These are phyloP conservation scores for Myotis myotis DNA, from an alignment of 2,797 vertebrate genomes.

Conservation along the genomic window DNA sequence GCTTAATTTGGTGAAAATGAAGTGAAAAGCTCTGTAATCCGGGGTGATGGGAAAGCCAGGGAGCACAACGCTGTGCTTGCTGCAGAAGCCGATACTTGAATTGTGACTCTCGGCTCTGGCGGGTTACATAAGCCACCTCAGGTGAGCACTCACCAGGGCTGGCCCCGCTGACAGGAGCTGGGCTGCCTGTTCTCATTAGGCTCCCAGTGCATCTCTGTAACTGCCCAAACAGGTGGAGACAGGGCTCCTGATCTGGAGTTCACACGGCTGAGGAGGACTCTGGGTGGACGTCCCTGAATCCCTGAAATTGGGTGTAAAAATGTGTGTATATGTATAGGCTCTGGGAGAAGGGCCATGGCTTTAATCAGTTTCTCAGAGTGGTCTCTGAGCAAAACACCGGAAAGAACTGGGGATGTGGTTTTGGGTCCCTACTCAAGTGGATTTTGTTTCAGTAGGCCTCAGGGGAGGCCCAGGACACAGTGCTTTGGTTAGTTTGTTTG, in stretches of 20 bases:
- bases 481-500: not conserved
- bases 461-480: not conserved
- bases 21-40: slow-evolving; percentile 70
- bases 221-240: slow-evolving; percentile 2
- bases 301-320: slow-evolving; percentile 35
- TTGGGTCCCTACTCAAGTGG: not conserved
- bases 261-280: not conserved
- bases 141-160: slow-evolving; percentile 46
- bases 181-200: slow-evolving; percentile 32
- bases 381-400: not conserved
- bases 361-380: slow-evolving; percentile 23
- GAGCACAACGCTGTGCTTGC: slow-evolving; percentile 4
- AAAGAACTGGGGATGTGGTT: not conserved
- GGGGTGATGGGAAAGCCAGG: slow-evolving; percentile 52
- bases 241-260: not conserved
- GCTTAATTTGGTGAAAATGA: slow-evolving; percentile 82
- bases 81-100: slow-evolving; percentile 41
- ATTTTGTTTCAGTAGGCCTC: slow-evolving; percentile 38
- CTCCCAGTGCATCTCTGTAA: slow-evolving; percentile 4
- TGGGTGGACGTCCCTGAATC: not conserved
- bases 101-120: slow-evolving; percentile 32
- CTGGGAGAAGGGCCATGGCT: not conserved
- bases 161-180: not conserved
- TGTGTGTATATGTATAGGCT: not conserved
- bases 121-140: slow-evolving; percentile 66